Evolutionary conservation across 2,888 invertebrate genomes (phyloP), one percentile per base, ranked within the genome.

Genomic region (Melanargia galathea): DNA sequence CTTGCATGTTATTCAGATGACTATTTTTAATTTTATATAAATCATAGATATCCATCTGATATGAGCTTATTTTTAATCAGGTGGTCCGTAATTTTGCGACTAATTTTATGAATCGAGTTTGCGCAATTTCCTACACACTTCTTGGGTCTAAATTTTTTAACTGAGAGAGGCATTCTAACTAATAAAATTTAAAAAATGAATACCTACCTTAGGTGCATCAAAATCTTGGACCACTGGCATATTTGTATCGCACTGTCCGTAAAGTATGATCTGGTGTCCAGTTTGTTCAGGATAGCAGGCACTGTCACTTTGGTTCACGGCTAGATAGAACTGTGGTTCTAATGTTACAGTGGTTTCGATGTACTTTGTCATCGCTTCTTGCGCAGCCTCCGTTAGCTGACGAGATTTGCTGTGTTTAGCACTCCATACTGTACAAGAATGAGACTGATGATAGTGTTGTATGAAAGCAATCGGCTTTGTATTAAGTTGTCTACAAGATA

Each of bases 381-480:
- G 75, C 0, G 82, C 79, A 0, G 71, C 74, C 22, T 65, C 56
- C 0, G 82, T 66, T 26, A 84, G 70, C 2, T 63, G 46, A 0
- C 82, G 79, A 0, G 75, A 24, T 55, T 79, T 84, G 72, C 88
- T 88, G 72, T 87, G 83, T 68, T 86, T 86, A 1, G 85, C 86
- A 66, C 89, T 89, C 89, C 89, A 90, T 55, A 89, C 90, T 90
- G 73, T 6, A 71, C 77, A 64, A 20, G 63, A 24, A 18, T 30
- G 16, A n/a, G n/a, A n/a, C n/a, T n/a, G n/a, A n/a, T n/a, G n/a
- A n/a, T n/a, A n/a, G n/a, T n/a, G n/a, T n/a, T n/a, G n/a, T n/a
- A n/a, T n/a, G n/a, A 13, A 1, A 30, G 8, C n/a, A n/a, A n/a
- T 6, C 30, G 30, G 30, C 13, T 35, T 35, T 35, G 35, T 2